Evolutionary conservation across 2,113 vertebrate species (phyloP).

Genomic region (Chunga burmeisteri): DNA sequence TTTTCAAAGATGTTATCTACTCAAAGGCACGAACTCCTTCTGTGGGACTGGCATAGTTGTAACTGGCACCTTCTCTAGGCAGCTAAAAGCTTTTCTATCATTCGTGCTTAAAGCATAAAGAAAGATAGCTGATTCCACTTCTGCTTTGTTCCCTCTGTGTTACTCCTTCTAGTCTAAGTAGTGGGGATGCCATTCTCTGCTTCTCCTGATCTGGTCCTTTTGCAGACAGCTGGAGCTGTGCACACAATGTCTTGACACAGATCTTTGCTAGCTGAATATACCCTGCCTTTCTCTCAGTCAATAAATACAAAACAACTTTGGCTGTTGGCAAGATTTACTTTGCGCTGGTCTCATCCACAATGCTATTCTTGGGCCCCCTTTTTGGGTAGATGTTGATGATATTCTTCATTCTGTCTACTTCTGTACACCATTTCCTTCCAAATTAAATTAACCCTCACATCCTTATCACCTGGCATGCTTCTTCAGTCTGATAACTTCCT

Average conservation of each 20-base stretch:
- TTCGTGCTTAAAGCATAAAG: not conserved
- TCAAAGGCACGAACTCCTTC: not conserved
- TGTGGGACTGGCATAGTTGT: not conserved
- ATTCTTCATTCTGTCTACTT: not conserved
- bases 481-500: not conserved
- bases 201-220: not conserved
- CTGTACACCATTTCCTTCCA: not conserved
- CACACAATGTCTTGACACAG: not conserved
- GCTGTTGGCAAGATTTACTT: not conserved
- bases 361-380: not conserved
- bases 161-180: not conserved
- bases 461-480: not conserved
- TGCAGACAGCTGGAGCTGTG: not conserved
- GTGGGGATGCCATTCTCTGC: not conserved
- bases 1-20: not conserved
- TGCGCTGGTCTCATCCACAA: not conserved
- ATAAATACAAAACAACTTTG: not conserved
- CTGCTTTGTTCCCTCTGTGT: not conserved
- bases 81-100: not conserved
- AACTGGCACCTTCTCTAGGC: not conserved
- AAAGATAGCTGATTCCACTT: not conserved
- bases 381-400: not conserved
- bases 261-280: not conserved
- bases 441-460: fast-evolving
- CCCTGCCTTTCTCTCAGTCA: not conserved